Base-by-base conservation (phyloP, 2,113 vertebrate genomes). In the Apistogramma diplotaenia region DNA sequence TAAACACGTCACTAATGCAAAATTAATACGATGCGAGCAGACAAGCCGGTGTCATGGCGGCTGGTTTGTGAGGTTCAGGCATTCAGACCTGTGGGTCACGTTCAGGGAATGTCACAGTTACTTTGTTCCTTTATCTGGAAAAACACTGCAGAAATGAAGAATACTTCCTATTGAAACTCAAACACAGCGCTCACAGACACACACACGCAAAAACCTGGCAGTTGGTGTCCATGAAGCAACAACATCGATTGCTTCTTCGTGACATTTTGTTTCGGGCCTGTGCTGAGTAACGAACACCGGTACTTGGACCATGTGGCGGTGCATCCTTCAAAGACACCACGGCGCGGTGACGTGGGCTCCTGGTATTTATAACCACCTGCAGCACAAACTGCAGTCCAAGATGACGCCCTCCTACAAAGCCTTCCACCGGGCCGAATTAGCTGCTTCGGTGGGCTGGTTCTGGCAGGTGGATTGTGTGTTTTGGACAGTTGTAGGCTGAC, bases 61-160 rank as follows among this genome's bases (percentile, higher is more conserved):
- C n/a, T n/a, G n/a, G 13, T 49, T 29, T 15, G 40, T 49, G 23
- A 67, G 3, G 37, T 67, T 46, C 27, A 46, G 37, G 37, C 15
- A 1, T 67, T 46, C 27, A 23, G 27, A 49, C 40, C 62, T 27
- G 15, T 12, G 19, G 16, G 61, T n/a, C n/a, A n/a, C n/a, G n/a
- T n/a, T n/a, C n/a, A n/a, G n/a, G n/a, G n/a, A n/a, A n/a, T n/a
- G n/a, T n/a, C n/a, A n/a, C n/a, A n/a, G n/a, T n/a, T n/a, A n/a
- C n/a, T n/a, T n/a, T n/a, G n/a, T n/a, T n/a, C n/a, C 23, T 46
- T 67, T 27, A 19, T 46, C 0, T 9, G 40, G 40, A 0, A 19
- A 18, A 67, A 40, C 6, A 40, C 37, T 4, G 37, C 37, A 40
- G 5, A 27, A 18, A 40, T 27, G 43, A 43, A 43, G 43, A 25